Percentiles rank a stretch among this genome's conserved stretches.
These are phyloP conservation scores for Pangasius sanitwongsei DNA, from an alignment of 2,797 vertebrate genomes.

Conservation along the genomic window DNA sequence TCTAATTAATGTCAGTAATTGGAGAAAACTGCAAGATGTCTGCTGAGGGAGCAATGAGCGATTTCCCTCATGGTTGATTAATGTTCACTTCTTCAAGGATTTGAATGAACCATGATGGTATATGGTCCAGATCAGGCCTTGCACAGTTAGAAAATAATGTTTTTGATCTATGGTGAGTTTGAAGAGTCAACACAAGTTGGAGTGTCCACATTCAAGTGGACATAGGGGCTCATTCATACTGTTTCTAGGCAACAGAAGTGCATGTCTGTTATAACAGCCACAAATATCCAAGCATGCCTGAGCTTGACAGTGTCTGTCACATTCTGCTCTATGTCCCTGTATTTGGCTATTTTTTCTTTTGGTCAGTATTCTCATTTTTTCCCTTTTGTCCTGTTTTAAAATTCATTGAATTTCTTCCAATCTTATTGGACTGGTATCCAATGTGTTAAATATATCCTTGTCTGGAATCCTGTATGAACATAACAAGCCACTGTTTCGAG, in stretches of 20 bases:
- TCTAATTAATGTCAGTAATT: constrained; percentile 44
- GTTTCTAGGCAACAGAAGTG: constrained; percentile 45
- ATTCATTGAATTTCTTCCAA: not conserved
- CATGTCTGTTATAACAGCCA: not conserved
- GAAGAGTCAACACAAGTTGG: constrained; percentile 26
- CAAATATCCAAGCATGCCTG: not conserved
- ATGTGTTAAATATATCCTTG: not conserved
- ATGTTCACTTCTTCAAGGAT: constrained; percentile 11
- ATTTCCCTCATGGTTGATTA: constrained; percentile 15
- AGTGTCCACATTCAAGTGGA: not conserved
- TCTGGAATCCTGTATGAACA: not conserved
- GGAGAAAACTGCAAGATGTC: constrained; percentile 13
- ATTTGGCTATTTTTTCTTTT: not conserved
- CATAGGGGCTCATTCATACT: not conserved
- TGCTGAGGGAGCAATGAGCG: not conserved
- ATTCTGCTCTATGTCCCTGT: not conserved
- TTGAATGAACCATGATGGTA: constrained; percentile 8
- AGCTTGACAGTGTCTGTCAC: not conserved
- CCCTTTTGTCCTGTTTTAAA: not conserved
- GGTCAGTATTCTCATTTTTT: not conserved
- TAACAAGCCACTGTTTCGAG: not conserved
- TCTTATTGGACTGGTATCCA: not conserved
- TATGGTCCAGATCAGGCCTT: not conserved
- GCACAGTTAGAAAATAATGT: constrained; percentile 1
- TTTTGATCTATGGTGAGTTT: constrained; percentile 22